phyloP scores from a whole-genome alignment of 1,140 invertebrate genomes.

The Prorops nasuta region DNA sequence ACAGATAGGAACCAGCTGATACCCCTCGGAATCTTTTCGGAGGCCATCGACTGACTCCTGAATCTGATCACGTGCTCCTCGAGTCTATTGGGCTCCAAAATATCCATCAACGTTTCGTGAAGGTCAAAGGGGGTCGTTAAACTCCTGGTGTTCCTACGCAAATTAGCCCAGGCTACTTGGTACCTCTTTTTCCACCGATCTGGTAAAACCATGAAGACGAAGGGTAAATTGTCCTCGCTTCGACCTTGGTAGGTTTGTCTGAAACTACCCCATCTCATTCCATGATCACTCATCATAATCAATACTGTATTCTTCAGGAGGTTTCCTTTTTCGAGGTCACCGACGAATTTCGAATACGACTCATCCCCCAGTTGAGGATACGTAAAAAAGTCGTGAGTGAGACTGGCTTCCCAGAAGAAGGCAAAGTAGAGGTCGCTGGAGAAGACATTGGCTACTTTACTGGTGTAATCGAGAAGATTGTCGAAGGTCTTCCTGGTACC shows the following conservation, averaged over 20 bases:
- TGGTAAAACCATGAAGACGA: constrained; percentile 64
- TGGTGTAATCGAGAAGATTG: constrained; percentile 48
- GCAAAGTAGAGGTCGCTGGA: constrained; percentile 51
- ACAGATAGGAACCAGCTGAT: constrained; percentile 77
- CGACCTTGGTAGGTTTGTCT: constrained; percentile 64
- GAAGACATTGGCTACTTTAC: constrained; percentile 57
- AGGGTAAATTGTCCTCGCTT: constrained; percentile 70
- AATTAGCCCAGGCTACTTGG: constrained; percentile 52
- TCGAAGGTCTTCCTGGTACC: constrained; percentile 54
- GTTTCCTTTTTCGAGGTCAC: constrained; percentile 26
- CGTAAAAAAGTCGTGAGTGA: constrained; percentile 58
- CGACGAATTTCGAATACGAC: constrained; percentile 40
- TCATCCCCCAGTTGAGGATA: constrained; percentile 51
- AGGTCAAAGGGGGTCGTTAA: constrained; percentile 65
- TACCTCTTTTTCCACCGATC: constrained; percentile 60
- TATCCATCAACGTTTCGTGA: constrained; percentile 64
- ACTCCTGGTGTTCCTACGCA: constrained; percentile 57
- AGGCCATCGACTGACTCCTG: constrained; percentile 30
- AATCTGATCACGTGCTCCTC: constrained; percentile 29
- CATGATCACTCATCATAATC: constrained; percentile 72
- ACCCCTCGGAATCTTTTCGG: constrained; percentile 54
- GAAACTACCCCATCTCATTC: constrained; percentile 66
- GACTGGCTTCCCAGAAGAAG: constrained; percentile 56
- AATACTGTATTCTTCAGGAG: constrained; percentile 59
- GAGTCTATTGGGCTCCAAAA: constrained; percentile 56